Evolutionary conservation across 2,797 vertebrate species (phyloP).

Genomic region (Erpetoichthys calabaricus): DNA sequence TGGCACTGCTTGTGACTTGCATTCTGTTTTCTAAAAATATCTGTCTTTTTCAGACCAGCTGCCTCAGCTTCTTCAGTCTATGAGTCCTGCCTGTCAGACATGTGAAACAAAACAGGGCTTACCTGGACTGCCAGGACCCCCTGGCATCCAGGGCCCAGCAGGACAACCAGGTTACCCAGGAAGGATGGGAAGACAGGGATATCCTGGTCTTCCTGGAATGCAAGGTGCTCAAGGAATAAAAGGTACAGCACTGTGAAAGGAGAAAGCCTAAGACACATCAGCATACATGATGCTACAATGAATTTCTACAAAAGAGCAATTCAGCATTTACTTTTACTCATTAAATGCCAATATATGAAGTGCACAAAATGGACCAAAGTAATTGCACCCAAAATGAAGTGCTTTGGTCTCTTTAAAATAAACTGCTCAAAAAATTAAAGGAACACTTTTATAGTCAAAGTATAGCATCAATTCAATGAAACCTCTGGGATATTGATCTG

Average conservation of each 20-base stretch:
- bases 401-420: no score
- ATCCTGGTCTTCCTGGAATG: conserved; percentile 45
- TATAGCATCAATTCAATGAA: no score
- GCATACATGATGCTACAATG: neutral
- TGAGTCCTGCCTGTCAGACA: conserved; percentile 37
- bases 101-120: conserved; percentile 45
- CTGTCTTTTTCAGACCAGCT: conserved; percentile 39
- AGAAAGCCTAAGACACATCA: conserved; percentile 2
- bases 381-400: no score
- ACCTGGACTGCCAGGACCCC: conserved; percentile 42
- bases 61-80: conserved; percentile 41
- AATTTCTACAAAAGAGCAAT: neutral
- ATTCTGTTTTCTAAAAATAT: neutral
- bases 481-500: no score
- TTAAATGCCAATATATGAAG: no score
- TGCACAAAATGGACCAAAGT: no score
- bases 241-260: conserved; percentile 29
- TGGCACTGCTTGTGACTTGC: no score
- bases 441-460: no score
- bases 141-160: conserved; percentile 45
- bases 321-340: neutral
- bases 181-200: conserved; percentile 42
- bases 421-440: no score
- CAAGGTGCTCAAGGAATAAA: conserved; percentile 46
- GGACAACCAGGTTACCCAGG: conserved; percentile 51